Base-by-base conservation (phyloP, 2,113 vertebrate genomes). In the Pardalotus punctatus region DNA sequence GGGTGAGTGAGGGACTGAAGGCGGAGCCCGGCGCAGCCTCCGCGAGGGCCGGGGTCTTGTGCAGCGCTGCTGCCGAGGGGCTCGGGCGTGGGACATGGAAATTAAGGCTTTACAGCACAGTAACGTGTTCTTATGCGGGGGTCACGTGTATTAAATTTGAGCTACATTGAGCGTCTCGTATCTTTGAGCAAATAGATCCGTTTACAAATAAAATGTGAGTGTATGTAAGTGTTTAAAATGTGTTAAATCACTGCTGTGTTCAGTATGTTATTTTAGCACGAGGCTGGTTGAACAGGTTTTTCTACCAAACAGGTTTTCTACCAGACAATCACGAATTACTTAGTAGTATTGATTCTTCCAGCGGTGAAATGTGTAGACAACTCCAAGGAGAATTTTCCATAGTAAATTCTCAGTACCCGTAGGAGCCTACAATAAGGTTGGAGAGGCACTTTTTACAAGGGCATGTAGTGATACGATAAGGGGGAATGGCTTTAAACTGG, bases 121-220 rank as follows among this genome's bases (percentile, higher is more conserved):
- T 18, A 9, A 14, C 18, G 0, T 5, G 16, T 47, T 38, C 4
- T 38, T 56, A 35, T 24, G 22, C 45, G 5, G 23, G 7, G 11
- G 13, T 36, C 27, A 3, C 62, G 0, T 5, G 11, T 24, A 2
- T 36, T 22, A 12, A n/a, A 18, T 2, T 23, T 40, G 54, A 79
- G 31, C 48, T 17, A 0, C 48, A 0, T 4, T 31, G 14, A 33
- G 33, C 35, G 1, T 29, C 56, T 43, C 33, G 1, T 47, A 3
- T 48, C 21, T 36, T 62, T 51, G 31, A 51, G 33, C 54, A 56
- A 79, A 38, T 9, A 2, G 27, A 28, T 5, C 25, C 0, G 0
- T 45, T 66, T 33, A 12, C 51, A 53, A 19, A 29, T 10, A 36
- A 53, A 51, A 45, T 1, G 9, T 11, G 23, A 14, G 14, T 43